These are phyloP conservation scores for Eumaeus atala DNA, from an alignment of 1,140 invertebrate species.

Conservation along the genomic window DNA sequence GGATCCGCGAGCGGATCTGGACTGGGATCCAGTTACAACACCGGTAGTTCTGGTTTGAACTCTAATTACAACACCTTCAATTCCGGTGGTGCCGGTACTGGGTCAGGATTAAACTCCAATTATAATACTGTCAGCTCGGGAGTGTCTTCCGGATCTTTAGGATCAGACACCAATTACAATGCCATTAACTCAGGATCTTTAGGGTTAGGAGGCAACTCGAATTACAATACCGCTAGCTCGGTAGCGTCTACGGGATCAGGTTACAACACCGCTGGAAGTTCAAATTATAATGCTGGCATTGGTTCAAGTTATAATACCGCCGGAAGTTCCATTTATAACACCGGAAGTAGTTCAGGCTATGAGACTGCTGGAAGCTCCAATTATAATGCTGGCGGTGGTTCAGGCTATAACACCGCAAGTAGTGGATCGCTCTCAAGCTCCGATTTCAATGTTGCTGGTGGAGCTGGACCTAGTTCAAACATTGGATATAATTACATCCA, in stretches of 20 bases:
- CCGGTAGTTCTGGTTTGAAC: conserved; percentile 6
- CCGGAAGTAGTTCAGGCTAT: background rate
- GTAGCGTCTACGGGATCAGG: conserved; percentile 1
- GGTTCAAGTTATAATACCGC: background rate
- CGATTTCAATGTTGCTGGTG: background rate
- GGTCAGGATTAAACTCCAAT: conserved; percentile 16
- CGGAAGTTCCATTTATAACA: background rate
- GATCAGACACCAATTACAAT: background rate
- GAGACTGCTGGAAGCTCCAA: background rate
- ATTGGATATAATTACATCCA: conserved; percentile 17
- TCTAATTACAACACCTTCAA: background rate
- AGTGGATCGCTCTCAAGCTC: conserved; percentile 5
- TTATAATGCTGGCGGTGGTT: background rate
- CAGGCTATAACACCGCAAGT: background rate
- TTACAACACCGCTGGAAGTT: background rate
- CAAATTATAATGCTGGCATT: background rate
- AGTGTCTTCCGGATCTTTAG: background rate
- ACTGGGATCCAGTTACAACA: conserved; percentile 20
- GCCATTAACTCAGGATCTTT: background rate
- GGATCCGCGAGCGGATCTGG: conserved; percentile 17
- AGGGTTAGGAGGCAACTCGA: background rate
- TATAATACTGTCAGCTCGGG: conserved; percentile 4
- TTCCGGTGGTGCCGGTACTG: conserved; percentile 4
- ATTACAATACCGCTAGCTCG: background rate
- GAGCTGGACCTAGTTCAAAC: background rate